Evolutionary conservation across 2,888 invertebrate species (phyloP), one percentile per base, ranked within the genome.

Genomic region (Thereva nobilitata): DNA sequence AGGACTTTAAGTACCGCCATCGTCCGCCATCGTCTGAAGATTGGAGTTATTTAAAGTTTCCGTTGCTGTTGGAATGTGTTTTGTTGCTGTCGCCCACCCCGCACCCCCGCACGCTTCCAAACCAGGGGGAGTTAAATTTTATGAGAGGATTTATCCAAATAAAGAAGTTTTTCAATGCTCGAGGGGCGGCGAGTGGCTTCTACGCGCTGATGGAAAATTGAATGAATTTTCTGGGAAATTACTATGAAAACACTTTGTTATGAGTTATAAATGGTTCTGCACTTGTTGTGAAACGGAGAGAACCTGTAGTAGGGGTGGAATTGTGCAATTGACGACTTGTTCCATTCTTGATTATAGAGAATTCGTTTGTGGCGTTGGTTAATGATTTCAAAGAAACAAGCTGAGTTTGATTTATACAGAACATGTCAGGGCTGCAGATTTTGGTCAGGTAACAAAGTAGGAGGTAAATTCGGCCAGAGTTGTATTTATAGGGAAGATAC

Each of bases 31-130:
- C 59, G 38, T 59, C 59, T 59, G 59, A 59, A 59, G 49, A 59
- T 59, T 59, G 59, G 49, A 59, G 59, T 59, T 59, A 59, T 59
- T 59, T 59, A 59, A 59, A 59, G 59, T 59, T 59, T 59, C 49
- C 40, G 42, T 38, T n/a, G 23, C 23, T 23, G 23, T 45, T 4
- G 59, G 49, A 49, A 59, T 59, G 45, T 59, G 10, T 6, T 59
- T 52, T 9, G 23, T 23, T 23, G 3, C 23, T 23, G 23, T 23
- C 23, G 23, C 23, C 23, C 23, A 2, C 23, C 23, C n/a, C n/a
- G n/a, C n/a, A 23, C 23, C 23, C 23, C 1, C 23, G 1, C 23
- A 2, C 23, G 2, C 23, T 23, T 1, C 23, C 23, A 2, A 23
- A 2, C 23, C 23, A 23, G 23, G 23, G 49, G 59, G 59, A 38